Conservation (phyloP, 2,113 vertebrate species). For the Merops nubicus region DNA sequence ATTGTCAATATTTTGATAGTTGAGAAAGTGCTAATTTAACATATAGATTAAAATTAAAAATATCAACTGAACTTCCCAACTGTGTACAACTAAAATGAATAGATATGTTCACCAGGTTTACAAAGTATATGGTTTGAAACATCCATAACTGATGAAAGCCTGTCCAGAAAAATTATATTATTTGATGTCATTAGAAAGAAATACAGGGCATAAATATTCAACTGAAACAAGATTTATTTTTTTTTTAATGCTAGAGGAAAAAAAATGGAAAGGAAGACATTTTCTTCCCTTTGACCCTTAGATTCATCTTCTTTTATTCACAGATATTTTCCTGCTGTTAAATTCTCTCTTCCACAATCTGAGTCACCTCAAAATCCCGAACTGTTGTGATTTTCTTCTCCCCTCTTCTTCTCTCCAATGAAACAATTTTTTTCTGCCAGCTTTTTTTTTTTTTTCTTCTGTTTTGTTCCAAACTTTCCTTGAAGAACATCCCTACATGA, state of each 20-base stretch:
- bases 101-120: neutral
- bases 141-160: neutral
- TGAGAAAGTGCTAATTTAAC: neutral
- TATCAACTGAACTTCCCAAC: neutral
- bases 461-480: neutral
- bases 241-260: neutral
- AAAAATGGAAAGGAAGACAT: neutral
- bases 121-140: neutral
- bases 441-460: neutral
- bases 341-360: neutral
- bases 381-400: neutral
- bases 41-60: neutral
- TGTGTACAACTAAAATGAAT: neutral
- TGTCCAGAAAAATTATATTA: neutral
- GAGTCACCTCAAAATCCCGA: neutral
- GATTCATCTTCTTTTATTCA: neutral
- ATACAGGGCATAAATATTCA: neutral
- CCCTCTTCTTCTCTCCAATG: neutral
- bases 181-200: neutral
- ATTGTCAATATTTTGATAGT: neutral
- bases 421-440: neutral
- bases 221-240: neutral
- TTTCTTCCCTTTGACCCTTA: neutral
- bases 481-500: neutral
- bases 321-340: neutral